phyloP scores from a whole-genome alignment of 2,797 vertebrate species.

The Muscicapa striata region DNA sequence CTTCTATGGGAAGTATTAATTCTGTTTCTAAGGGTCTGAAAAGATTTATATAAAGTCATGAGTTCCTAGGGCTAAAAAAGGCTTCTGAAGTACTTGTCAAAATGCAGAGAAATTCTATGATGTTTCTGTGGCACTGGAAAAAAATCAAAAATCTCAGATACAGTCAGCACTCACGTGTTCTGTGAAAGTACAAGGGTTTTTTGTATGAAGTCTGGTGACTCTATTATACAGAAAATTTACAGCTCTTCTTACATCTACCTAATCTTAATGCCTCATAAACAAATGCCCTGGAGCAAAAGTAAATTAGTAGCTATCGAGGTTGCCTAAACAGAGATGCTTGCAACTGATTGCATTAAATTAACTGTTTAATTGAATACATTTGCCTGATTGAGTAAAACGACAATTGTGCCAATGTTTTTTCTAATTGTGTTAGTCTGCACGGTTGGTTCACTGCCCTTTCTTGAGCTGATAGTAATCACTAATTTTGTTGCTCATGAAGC shows the following conservation, averaged over 20 bases:
- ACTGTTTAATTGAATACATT: conserved; percentile 37
- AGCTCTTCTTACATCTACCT: background rate
- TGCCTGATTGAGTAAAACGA: background rate
- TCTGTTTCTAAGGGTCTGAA: background rate
- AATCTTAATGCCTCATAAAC: background rate
- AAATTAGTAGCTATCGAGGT: background rate
- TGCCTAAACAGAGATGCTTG: background rate
- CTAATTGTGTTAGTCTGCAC: background rate
- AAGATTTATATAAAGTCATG: background rate
- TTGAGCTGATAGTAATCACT: background rate
- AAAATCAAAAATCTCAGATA: background rate
- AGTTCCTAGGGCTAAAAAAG: background rate
- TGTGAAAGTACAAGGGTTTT: background rate
- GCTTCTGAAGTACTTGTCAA: background rate
- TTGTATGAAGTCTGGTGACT: background rate
- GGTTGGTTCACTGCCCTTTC: background rate
- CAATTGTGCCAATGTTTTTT: background rate
- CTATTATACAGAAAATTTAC: background rate
- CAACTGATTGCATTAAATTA: conserved; percentile 19
- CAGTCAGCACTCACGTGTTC: background rate
- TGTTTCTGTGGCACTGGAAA: background rate
- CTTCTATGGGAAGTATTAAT: background rate
- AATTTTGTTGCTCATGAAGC: background rate
- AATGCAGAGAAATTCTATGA: background rate
- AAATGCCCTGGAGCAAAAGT: background rate